Conservation (phyloP, 2,113 vertebrate species). For the Catagonus wagneri region DNA sequence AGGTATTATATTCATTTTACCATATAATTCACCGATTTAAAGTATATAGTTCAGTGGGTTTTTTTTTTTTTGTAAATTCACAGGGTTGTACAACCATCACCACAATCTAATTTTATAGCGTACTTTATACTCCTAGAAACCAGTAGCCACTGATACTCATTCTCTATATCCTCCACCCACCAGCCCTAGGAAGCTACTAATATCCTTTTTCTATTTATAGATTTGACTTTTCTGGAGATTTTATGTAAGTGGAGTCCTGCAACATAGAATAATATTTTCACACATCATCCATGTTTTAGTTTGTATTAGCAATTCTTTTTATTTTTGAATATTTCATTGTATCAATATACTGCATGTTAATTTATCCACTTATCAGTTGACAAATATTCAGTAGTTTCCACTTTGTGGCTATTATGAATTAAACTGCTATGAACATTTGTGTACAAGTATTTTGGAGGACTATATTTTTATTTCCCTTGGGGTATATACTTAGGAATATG, state of each 20-base stretch:
- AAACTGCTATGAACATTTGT: not conserved
- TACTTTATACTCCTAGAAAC: not conserved
- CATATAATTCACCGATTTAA: not conserved
- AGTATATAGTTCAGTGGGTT: not conserved
- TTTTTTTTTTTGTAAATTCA: not conserved
- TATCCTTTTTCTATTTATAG: not conserved
- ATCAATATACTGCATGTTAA: not conserved
- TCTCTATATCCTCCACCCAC: not conserved
- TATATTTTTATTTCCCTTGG: not conserved
- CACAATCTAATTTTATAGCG: not conserved
- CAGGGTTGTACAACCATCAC: not conserved
- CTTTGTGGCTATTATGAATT: not conserved
- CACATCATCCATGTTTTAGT: not conserved
- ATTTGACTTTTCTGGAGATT: constrained; percentile 12
- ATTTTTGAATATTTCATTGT: not conserved
- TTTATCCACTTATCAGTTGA: not conserved
- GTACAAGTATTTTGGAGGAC: not conserved
- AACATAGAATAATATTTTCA: not conserved
- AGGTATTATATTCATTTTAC: not conserved
- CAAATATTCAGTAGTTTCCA: not conserved
- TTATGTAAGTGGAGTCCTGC: not conserved
- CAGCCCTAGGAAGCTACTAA: not conserved
- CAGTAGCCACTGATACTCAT: not conserved
- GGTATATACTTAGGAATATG: not conserved
- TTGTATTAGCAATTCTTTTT: not conserved